Evolutionary conservation across 2,888 invertebrate genomes (phyloP).

Genomic region (Sisyra terminalis): DNA sequence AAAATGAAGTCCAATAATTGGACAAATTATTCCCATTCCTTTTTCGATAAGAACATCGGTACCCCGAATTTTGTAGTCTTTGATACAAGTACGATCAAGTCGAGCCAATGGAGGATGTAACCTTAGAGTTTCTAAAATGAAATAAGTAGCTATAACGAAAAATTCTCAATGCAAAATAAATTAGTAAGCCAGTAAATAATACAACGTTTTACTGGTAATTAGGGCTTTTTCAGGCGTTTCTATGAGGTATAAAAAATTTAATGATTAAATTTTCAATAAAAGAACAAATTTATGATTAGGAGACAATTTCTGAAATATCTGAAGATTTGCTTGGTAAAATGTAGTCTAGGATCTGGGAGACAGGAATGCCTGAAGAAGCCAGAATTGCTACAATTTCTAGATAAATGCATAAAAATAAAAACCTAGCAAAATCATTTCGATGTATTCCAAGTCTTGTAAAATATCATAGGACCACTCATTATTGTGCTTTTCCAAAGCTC

Average conservation of each 20-base stretch:
- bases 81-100: conserved; percentile 18
- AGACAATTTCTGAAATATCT: no score
- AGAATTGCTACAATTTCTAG: neutral
- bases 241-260: no score
- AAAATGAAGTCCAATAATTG: conserved; percentile 19
- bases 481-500: conserved; percentile 18
- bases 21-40: conserved; percentile 24
- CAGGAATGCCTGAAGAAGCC: neutral
- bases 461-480: conserved; percentile 26
- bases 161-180: no score
- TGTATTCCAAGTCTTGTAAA: conserved; percentile 27
- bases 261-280: no score
- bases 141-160: no score
- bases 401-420: conserved; percentile 6
- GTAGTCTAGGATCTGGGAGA: neutral
- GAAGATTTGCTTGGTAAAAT: no score
- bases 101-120: conserved; percentile 25
- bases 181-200: no score
- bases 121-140: conserved; percentile 28
- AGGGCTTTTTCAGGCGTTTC: no score
- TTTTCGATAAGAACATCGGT: conserved; percentile 24
- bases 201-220: no score
- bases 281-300: no score
- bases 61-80: conserved; percentile 22
- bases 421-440: conserved; percentile 21